Base-by-base conservation (phyloP, 2,113 vertebrate species). In the Dolichallabes microphthalmus region DNA sequence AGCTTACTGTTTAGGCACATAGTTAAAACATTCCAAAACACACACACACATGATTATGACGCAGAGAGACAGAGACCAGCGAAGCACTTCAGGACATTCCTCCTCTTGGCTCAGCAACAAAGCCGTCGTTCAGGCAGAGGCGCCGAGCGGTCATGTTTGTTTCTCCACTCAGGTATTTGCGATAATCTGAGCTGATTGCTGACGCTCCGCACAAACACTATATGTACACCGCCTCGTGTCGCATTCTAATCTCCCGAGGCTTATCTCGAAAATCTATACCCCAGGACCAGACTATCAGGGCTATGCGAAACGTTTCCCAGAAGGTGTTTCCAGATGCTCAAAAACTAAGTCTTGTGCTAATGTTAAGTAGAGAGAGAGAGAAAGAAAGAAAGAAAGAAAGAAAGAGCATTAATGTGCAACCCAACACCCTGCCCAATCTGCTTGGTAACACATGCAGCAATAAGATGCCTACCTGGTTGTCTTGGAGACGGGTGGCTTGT, bases 391-490 rank as follows among this genome's bases (percentile, higher is more conserved):
- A 15, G 60, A n/a, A 13, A 63, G 22, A 1, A 2, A n/a, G 25
- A 12, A 3, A 11, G 61, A 10, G 22, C 7, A 12, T 39, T 39
- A 68, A 83, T 66, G 22, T 35, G 25, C 79, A 82, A 55, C 58
- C 50, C 30, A 60, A 82, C 71, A 86, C 52, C 68, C 66, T 52
- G 68, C 52, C 68, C 73, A 52, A 20, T 69, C n/a, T 64, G 25
- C 77, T 87, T 85, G 13, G 66, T 78, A n/a, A 76, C 86, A 68
- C 82, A 73, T 58, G 73, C 19, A 80, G 55, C 78, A 84, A 83
- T 90, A 82, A 87, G 86, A 87, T 32, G 81, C 92, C 81, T 89
- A 95, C 95, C 94, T 94, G 89, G 92, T 90, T 90, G 94, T 90
- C 93, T 94, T 95, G 88, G 94, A 89, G 90, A 92, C 90, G 0